Base-by-base conservation (phyloP, 1,140 invertebrate genomes). In the Onthophagus taurus region DNA sequence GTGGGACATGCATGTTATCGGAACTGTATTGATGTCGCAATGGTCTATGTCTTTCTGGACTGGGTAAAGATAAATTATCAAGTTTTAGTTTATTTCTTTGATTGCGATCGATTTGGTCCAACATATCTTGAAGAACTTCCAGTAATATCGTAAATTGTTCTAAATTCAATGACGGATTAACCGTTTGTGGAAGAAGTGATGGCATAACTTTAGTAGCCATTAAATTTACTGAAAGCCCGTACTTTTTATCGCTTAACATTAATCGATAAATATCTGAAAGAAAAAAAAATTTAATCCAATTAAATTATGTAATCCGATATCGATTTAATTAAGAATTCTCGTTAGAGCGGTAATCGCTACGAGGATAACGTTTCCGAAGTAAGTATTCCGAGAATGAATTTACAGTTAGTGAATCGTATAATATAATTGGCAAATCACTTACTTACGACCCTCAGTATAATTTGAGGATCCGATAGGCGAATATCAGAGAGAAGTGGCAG, bases 201-300 rank as follows among this genome's bases (percentile, higher is more conserved):
- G 93, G 94, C 76, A 97, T 89, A 21, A 96, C 89, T 59, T 87
- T 80, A 1, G 88, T 94, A 1, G 93, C 92, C 78, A 97, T 85
- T 51, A 94, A 73, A 62, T 89, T 92, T 8, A 94, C 82, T 1
- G 85, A 88, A 30, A 97, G 69, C 9, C 89, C 92, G 65, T 91
- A 96, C 58, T 85, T 87, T 62, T 90, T 91, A 63, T 96, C 91
- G 57, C 79, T 78, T 47, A 97, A 70, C 81, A 97, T 85, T 53
- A 89, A 70, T 56, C 85, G 83, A 70, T 96, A 97, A 63, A 97
- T 90, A 67, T 83, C 93, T 97, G 67, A 23, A 68, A 70, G 42
- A 21, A 12, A 42, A 41, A 33, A 7, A 33, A 33, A 33, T 26
- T 26, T 26, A 7, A 26, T 26, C n/a, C n/a, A 26, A 26, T n/a